Evolutionary conservation across 2,797 vertebrate genomes (phyloP).

Genomic region (Darevskia nairensis): DNA sequence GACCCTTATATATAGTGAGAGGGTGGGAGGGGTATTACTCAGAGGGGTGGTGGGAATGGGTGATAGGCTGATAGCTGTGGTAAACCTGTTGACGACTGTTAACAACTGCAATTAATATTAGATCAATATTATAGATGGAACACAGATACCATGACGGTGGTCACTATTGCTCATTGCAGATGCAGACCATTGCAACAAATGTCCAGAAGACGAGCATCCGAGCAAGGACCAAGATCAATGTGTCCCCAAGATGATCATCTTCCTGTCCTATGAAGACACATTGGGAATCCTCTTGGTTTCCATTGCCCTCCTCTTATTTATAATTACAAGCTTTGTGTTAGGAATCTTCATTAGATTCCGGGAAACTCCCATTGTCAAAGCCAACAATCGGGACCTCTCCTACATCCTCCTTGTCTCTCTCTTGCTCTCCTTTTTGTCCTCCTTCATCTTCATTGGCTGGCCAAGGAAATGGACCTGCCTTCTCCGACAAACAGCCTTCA

Average conservation of each 20-base stretch:
- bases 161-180: not conserved
- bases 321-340: not conserved
- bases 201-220: not conserved
- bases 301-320: not conserved
- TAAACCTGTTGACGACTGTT: no score
- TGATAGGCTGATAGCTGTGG: no score
- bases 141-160: not conserved
- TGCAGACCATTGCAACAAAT: not conserved
- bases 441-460: not conserved
- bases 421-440: not conserved
- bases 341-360: not conserved
- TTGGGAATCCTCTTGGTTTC: not conserved
- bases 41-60: no score
- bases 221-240: not conserved
- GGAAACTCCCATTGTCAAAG: not conserved
- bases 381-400: not conserved
- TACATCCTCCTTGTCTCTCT: not conserved
- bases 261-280: not conserved
- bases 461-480: not conserved
- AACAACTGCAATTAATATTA: no score
- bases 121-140: not conserved
- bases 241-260: not conserved
- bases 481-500: not conserved
- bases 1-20: no score
- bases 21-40: no score